Evolutionary conservation across 2,797 vertebrate species (phyloP).

Genomic region (Bradypus variegatus): DNA sequence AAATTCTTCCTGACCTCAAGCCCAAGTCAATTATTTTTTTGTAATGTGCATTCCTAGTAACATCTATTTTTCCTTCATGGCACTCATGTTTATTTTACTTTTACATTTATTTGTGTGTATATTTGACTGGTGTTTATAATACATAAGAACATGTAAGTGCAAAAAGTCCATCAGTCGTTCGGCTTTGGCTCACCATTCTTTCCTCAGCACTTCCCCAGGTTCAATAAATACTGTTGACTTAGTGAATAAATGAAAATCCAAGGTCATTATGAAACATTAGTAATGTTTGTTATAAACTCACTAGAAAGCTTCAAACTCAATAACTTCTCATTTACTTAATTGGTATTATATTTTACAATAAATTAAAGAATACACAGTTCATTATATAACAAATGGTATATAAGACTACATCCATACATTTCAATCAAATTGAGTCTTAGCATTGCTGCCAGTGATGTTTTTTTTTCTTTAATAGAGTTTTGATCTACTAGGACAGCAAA

Average conservation of each 20-base stretch:
- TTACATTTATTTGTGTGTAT: accelerated
- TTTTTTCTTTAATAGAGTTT: not conserved
- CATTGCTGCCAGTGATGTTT: not conserved
- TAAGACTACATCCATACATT: not conserved
- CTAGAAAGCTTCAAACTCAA: not conserved
- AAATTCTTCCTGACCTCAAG: too few species aligned
- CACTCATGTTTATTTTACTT: not conserved
- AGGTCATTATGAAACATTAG: not conserved
- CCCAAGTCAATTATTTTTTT: not conserved
- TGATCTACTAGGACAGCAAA: not conserved
- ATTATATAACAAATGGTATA: not conserved
- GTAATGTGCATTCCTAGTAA: not conserved
- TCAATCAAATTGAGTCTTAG: not conserved
- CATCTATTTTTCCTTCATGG: not conserved
- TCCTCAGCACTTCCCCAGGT: not conserved
- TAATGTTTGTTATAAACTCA: not conserved
- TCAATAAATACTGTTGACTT: not conserved
- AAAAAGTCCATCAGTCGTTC: not conserved
- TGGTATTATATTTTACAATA: not conserved
- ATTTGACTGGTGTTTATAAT: not conserved
- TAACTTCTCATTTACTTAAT: not conserved
- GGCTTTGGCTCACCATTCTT: not conserved
- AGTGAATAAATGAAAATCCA: not conserved
- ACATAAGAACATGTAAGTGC: not conserved
- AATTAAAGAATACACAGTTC: not conserved